A percentile compares a stretch with the other conserved stretches of the same genome.
These are phyloP conservation scores for Stomatorhinus walkeri DNA, from an alignment of 2,797 vertebrate genomes.

Conservation along the genomic window DNA sequence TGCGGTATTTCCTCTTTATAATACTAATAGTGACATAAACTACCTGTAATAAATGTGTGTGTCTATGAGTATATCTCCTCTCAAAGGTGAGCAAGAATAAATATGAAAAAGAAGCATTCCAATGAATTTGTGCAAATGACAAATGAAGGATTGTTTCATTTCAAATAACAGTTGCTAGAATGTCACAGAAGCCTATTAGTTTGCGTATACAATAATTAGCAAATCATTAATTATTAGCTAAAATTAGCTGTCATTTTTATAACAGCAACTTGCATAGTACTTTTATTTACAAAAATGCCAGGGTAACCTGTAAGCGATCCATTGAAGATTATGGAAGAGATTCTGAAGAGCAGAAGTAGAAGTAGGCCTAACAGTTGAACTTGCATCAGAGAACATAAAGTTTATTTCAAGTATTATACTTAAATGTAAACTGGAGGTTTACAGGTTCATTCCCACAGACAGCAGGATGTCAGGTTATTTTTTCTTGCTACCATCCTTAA, in stretches of 20 bases:
- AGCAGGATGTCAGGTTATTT: background rate
- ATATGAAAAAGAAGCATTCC: background rate
- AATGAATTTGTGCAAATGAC: background rate
- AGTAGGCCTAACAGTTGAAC: background rate
- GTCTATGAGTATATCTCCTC: background rate
- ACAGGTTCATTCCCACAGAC: background rate
- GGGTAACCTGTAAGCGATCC: background rate
- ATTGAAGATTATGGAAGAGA: background rate
- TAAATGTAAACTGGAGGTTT: background rate
- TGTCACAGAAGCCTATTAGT: background rate
- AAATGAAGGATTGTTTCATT: background rate
- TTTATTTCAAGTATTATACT: background rate
- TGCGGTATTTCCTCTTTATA: background rate
- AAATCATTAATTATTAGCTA: background rate
- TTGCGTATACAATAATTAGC: background rate
- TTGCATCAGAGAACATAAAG: background rate
- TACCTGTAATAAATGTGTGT: background rate
- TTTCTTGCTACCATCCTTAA: background rate
- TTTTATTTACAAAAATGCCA: background rate
- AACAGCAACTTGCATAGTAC: background rate
- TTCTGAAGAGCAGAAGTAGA: background rate
- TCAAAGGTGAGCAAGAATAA: background rate
- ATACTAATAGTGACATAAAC: background rate
- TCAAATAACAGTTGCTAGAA: background rate
- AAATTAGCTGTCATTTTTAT: background rate